phyloP scores from a whole-genome alignment of 2,888 invertebrate species.

The Odiellus spinosus region DNA sequence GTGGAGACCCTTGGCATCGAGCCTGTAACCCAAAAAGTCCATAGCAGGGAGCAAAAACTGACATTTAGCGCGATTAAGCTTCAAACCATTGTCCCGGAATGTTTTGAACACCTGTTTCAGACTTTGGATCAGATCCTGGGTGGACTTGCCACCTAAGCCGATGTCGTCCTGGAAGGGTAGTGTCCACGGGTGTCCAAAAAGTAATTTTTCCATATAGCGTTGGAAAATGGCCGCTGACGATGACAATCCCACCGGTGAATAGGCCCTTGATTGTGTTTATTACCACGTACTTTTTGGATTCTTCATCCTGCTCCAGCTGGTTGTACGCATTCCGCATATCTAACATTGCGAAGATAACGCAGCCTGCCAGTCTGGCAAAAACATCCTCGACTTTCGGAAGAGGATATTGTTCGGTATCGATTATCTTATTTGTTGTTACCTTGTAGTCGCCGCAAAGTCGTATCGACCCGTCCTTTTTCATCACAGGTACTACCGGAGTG shows the following conservation, averaged over 20 bases:
- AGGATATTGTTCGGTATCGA: not conserved
- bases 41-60: constrained; percentile 22
- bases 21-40: constrained; percentile 20
- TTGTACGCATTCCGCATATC: not conserved
- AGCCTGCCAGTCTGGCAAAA: not conserved
- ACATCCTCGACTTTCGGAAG: constrained; percentile 2
- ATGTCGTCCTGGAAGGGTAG: too few species aligned
- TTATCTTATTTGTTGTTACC: not conserved
- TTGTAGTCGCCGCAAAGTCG: constrained; percentile 1
- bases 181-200: too few species aligned
- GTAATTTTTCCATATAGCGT: constrained; percentile 2
- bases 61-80: too few species aligned
- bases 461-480: not conserved
- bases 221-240: constrained; percentile 5
- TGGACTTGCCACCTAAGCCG: too few species aligned
- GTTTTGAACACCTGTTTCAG: too few species aligned
- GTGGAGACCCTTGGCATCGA: constrained; percentile 18
- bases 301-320: not conserved
- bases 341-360: not conserved
- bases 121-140: too few species aligned
- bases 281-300: constrained; percentile 1
- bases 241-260: too few species aligned
- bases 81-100: too few species aligned
- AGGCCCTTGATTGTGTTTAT: constrained; percentile 1
- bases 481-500: constrained; percentile 5